Conservation (phyloP, 2,888 invertebrate species). For the Sesia apiformis region DNA sequence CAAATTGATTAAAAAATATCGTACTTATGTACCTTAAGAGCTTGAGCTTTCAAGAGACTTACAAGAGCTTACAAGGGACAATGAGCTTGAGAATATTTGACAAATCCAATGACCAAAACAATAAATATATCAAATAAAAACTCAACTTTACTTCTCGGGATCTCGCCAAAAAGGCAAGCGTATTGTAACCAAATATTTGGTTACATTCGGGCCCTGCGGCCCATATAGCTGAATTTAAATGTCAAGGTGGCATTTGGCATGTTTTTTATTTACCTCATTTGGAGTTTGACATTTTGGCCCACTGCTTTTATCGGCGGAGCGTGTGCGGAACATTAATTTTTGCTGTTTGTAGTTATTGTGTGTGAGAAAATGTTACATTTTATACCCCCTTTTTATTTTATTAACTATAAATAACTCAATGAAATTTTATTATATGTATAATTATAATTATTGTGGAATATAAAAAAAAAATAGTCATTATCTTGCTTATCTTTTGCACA, state of each 20-base stretch:
- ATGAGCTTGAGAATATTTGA: no score
- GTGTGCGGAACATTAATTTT: slow-evolving; percentile 70
- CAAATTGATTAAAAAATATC: no score
- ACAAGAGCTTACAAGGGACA: no score
- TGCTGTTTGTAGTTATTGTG: neutral
- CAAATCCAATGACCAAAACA: no score
- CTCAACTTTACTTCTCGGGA: no score
- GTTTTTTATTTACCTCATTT: slow-evolving; percentile 71
- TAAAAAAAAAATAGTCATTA: neutral
- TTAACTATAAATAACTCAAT: neutral
- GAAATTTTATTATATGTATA: neutral
- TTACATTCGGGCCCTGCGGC: neutral
- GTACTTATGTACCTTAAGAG: no score
- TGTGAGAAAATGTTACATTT: neutral
- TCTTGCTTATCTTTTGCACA: neutral
- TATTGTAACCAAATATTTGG: neutral
- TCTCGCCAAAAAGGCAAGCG: neutral
- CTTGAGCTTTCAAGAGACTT: no score
- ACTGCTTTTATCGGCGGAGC: slow-evolving; percentile 52
- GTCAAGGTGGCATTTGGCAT: slow-evolving; percentile 46
- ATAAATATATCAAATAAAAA: no score
- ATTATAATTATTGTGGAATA: neutral
- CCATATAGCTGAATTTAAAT: neutral
- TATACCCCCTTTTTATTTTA: neutral
- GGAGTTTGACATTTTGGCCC: slow-evolving; percentile 60